A percentile compares a stretch with the other conserved stretches of the same genome.
These are phyloP conservation scores for Phalacrocorax carbo DNA, from an alignment of 2,113 vertebrate genomes.

Conservation along the genomic window DNA sequence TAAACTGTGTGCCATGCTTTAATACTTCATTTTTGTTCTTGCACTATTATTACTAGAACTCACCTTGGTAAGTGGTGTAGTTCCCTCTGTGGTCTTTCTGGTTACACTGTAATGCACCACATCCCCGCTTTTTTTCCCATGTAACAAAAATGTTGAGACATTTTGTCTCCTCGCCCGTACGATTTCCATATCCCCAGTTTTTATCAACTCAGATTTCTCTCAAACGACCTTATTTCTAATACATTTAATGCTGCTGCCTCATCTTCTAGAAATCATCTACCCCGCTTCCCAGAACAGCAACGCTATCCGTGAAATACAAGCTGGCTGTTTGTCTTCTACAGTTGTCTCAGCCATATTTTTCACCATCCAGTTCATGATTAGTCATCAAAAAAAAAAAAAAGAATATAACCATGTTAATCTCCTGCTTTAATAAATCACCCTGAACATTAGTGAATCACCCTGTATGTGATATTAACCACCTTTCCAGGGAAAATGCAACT, in stretches of 20 bases:
- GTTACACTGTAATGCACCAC: fast-evolving
- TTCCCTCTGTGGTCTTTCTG: background rate
- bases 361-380: background rate
- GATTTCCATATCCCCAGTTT: background rate
- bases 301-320: background rate
- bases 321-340: background rate
- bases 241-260: background rate
- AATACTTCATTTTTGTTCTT: background rate
- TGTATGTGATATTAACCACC: background rate
- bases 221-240: background rate
- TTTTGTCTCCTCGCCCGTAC: background rate
- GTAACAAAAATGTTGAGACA: background rate
- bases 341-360: background rate
- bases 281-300: background rate
- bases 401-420: background rate
- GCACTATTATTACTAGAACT: background rate
- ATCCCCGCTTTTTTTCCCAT: background rate
- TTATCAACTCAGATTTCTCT: background rate
- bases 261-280: background rate
- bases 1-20: background rate
- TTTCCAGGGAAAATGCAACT: background rate
- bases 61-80: background rate
- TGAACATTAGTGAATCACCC: background rate
- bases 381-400: background rate
- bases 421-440: background rate